Evolutionary conservation across 1,140 invertebrate genomes (phyloP), one percentile per base, ranked within the genome.

Genomic region (Sminthurinus signatus): DNA sequence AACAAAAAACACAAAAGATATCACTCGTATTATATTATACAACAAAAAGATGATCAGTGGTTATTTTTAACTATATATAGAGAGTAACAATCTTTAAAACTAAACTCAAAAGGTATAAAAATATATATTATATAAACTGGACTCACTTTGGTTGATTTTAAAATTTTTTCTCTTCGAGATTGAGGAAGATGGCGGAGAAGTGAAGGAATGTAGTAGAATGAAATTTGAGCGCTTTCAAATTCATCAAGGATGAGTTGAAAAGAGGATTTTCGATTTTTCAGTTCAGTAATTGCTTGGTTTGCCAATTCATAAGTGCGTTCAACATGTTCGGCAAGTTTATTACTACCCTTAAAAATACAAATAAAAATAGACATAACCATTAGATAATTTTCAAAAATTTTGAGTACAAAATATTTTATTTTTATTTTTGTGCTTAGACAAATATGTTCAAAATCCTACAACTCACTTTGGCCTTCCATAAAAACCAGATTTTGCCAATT

Each of bases 401-500:
- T n/a, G n/a, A n/a, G n/a, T n/a, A n/a, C n/a, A n/a, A n/a, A n/a
- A n/a, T 39, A 39, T 17, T 10, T 39, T 39, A 39, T 10, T 8
- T 39, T 39, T 39, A 10, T 39, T 10, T 39, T 8, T 10, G 17
- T 8, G 36, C 8, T 10, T 39, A 10, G 17, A 39, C 17, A 17
- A 17, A 19, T 17, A 29, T 12, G 29, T 12, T 8, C 15, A 27
- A 14, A 43, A 58, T 15, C n/a, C 2, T 39, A 17, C 27, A 21
- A 21, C 2, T 28, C 19, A 48, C 81, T 76, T 93, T 94, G 0
- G 89, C 89, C 73, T 91, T 91, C 93, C 94, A 97, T 91, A 95
- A 94, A 68, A 93, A 86, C 93, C 94, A 98, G 72, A 96, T 89
- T 76, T 97, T 97, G 46, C 96, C 81, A 1, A 96, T 89, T 73